Conservation (phyloP, 2,797 vertebrate genomes). For the Cephalopachus bancanus region DNA sequence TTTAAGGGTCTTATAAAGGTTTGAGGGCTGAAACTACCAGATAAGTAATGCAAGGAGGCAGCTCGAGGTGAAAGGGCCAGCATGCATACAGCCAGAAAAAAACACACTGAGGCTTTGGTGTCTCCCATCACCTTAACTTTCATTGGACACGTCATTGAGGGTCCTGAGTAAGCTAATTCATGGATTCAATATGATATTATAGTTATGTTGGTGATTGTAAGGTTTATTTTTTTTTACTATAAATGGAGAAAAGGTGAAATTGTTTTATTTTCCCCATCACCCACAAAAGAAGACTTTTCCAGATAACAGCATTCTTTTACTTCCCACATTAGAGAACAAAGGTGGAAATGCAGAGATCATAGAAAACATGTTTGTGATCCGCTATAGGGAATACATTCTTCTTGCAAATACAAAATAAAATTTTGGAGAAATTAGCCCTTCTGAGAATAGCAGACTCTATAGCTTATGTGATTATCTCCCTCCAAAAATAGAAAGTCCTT, state of each 20-base stretch:
- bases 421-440: constrained; percentile 51
- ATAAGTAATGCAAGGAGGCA: neutral
- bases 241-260: constrained; percentile 32
- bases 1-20: neutral
- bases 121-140: neutral
- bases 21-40: neutral
- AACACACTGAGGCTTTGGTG: accelerated
- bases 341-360: neutral
- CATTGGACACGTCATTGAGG: neutral
- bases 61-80: neutral
- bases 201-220: neutral
- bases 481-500: constrained; percentile 35
- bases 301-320: neutral
- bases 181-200: neutral
- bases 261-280: neutral
- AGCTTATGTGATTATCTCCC: constrained; percentile 42
- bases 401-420: constrained; percentile 53
- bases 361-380: neutral
- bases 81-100: neutral
- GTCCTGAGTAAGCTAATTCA: neutral
- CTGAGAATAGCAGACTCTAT: neutral
- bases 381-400: constrained; percentile 8
- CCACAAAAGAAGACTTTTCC: neutral
- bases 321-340: neutral
- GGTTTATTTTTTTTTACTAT: neutral